phyloP scores from a whole-genome alignment of 2,113 vertebrate genomes.

The Cololabis saira region DNA sequence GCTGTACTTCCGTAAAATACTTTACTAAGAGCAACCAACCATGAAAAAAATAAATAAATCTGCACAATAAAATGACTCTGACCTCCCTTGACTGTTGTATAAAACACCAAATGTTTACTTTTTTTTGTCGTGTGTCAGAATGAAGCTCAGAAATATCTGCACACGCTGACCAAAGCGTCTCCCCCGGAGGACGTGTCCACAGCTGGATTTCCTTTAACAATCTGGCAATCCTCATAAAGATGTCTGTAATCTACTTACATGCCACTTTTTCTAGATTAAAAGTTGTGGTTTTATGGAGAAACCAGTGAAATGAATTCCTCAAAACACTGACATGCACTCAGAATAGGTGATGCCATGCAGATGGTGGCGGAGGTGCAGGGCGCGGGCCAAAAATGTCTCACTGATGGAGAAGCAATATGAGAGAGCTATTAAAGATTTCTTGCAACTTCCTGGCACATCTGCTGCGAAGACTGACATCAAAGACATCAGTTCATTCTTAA shows the following conservation, averaged over 20 bases:
- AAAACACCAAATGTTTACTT: too few relatives aligned
- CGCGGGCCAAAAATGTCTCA: conserved; percentile 8
- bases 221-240: conserved; percentile 33
- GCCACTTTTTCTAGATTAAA: conserved; percentile 20
- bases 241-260: conserved; percentile 46
- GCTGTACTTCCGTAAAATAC: conserved; percentile 55
- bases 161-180: conserved; percentile 21
- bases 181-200: conserved; percentile 17
- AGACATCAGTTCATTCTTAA: conserved; percentile 12
- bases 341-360: conserved; percentile 45
- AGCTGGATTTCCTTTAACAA: conserved; percentile 44
- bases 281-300: conserved; percentile 27
- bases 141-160: conserved; percentile 41
- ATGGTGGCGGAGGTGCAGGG: conserved; percentile 25
- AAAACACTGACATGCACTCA: conserved; percentile 21
- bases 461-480: conserved; percentile 11
- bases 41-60: conserved; percentile 59
- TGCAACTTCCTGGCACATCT: conserved; percentile 39
- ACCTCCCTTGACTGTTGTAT: conserved; percentile 1
- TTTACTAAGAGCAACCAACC: conserved; percentile 46
- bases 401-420: conserved; percentile 43
- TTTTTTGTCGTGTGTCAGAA: neutral
- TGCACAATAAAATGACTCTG: conserved; percentile 5
- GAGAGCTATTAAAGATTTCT: conserved; percentile 31
- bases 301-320: conserved; percentile 50